These are phyloP conservation scores for Rhodophaea formosa DNA, from an alignment of 2,888 invertebrate species.

Conservation along the genomic window DNA sequence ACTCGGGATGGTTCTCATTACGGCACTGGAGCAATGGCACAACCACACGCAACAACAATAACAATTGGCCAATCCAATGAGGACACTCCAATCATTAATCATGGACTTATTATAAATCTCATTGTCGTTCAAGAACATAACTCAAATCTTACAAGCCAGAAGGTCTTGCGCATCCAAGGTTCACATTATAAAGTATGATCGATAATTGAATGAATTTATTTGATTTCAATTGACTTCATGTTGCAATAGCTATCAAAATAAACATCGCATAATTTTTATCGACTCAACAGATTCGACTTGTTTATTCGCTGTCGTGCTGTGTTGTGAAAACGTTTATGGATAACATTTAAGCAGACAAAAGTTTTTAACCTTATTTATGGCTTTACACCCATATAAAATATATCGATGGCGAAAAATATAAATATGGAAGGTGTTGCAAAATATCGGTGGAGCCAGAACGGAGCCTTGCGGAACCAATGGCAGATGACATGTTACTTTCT, in stretches of 20 bases:
- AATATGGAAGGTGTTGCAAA: conserved; percentile 59
- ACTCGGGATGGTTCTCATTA: conserved; percentile 41
- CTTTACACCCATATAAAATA: conserved; percentile 34
- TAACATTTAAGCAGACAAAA: conserved; percentile 37
- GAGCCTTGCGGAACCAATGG: conserved; percentile 35
- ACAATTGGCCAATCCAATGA: conserved; percentile 48
- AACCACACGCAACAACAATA: conserved; percentile 39
- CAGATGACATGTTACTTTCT: conserved; percentile 70
- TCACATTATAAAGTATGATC: conserved; percentile 2
- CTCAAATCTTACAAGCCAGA: conserved; percentile 29
- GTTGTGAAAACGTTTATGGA: conserved; percentile 25
- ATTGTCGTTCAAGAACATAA: conserved; percentile 37
- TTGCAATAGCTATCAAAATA: conserved; percentile 9
- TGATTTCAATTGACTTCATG: conserved; percentile 4
- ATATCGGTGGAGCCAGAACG: conserved; percentile 42
- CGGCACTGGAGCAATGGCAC: conserved; percentile 8
- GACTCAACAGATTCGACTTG: conserved; percentile 3
- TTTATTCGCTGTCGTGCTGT: neutral
- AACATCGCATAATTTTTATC: neutral
- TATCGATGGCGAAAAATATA: conserved; percentile 42
- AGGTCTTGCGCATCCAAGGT: conserved; percentile 23
- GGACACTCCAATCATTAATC: conserved; percentile 51
- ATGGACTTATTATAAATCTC: conserved; percentile 45
- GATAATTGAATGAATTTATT: conserved; percentile 14
- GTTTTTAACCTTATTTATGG: conserved; percentile 42